Base-by-base conservation (phyloP, 1,140 invertebrate species). In the Nephila pilipes region DNA sequence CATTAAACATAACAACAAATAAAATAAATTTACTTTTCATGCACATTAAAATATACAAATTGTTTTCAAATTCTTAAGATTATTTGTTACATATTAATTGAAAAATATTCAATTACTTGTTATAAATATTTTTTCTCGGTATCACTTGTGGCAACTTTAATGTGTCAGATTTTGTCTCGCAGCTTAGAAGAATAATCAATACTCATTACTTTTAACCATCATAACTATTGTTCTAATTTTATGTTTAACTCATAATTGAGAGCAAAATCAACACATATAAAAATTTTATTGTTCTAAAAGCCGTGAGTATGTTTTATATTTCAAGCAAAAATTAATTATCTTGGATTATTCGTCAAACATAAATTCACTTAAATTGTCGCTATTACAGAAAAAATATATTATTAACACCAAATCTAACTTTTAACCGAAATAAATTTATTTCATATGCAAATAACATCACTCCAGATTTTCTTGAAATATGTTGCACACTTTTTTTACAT, bases 151-250 rank as follows among this genome's bases (percentile, higher is more conserved):
- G 46, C 46, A 46, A 46, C 46, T 46, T 46, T 46, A 46, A 46
- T 46, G 0, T n/a, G 57, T 60, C 85, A 36, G 85, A 60, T 60
- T 38, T 87, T 38, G 85, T 87, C 85, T 87, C 58, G 58, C 18
- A 58, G 36, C 25, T 63, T 87, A 63, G 57, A 87, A 87, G 85
- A 63, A 87, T 87, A 87, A 87, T 57, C 85, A 87, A 87, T 87
- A 87, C 85, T 29, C 32, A 87, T 87, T 22, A 75, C 32, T 18
- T 16, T 75, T 36, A 36, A 75, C 14, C 14, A 75, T 32, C 16
- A 75, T 36, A 60, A 60, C 58, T 60, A 75, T 36, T 65, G 63
- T 65, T 75, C 69, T 75, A 75, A 32, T 36, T 36, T 75, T 20
- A 75, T 75, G 29, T 16, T 75, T 75, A 75, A 75, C 10, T 75